phyloP scores from a whole-genome alignment of 2,113 vertebrate genomes.

The Crotalus viridis region DNA sequence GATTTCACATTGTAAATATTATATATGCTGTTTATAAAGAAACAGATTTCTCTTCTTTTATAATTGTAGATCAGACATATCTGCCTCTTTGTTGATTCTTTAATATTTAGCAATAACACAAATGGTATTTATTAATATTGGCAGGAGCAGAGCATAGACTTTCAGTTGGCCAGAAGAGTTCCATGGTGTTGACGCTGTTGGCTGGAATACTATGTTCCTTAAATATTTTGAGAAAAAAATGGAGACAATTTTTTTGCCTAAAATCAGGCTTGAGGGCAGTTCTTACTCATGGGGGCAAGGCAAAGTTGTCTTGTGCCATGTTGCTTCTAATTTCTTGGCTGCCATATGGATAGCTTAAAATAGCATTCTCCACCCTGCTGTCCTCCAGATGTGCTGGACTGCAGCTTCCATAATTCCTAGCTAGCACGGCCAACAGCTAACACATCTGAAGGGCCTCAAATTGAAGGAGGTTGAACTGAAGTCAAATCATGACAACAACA shows the following conservation, averaged over 20 bases:
- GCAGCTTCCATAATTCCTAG: background rate
- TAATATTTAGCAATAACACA: slow-evolving; percentile 2
- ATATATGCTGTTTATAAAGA: background rate
- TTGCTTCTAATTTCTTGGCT: background rate
- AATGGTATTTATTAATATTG: background rate
- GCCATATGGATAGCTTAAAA: background rate
- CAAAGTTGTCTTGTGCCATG: background rate
- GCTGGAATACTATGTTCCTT: background rate
- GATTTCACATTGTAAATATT: background rate
- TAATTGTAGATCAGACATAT: background rate
- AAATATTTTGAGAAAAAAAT: background rate
- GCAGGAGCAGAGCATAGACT: background rate
- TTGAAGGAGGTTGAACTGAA: background rate
- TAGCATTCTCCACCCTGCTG: background rate
- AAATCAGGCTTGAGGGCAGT: background rate
- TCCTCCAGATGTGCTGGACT: background rate
- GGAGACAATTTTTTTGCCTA: background rate
- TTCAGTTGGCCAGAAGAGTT: background rate
- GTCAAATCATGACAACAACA: background rate
- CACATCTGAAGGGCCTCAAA: background rate
- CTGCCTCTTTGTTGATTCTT: background rate
- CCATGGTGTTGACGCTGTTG: background rate
- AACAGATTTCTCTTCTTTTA: background rate
- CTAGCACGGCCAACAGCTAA: background rate
- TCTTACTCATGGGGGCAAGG: background rate